Evolutionary conservation across 2,113 vertebrate species (phyloP).

Genomic region (Anthoscopus minutus): DNA sequence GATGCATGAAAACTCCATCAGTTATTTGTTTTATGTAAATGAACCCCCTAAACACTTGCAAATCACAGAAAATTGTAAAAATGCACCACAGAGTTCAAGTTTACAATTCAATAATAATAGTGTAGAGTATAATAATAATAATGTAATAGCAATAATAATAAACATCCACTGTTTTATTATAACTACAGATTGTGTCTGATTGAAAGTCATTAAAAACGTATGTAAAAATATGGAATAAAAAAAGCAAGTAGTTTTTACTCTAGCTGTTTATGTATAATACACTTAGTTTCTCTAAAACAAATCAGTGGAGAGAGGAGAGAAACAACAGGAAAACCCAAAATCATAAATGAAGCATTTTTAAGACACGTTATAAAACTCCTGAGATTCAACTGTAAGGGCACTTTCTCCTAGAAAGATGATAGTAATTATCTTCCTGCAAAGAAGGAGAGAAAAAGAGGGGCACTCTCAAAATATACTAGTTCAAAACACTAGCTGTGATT

Average conservation of each 20-base stretch:
- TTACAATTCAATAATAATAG: constrained; percentile 37
- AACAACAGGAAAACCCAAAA: constrained; percentile 7
- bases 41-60: constrained; percentile 1
- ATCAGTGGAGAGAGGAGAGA: neutral
- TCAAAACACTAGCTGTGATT: neutral
- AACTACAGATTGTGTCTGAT: constrained; percentile 12
- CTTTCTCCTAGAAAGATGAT: constrained; percentile 5
- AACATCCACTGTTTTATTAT: constrained; percentile 7
- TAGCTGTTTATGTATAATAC: neutral
- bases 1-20: neutral
- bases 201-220: constrained; percentile 25
- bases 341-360: constrained; percentile 27
- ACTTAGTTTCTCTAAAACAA: neutral
- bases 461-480: neutral
- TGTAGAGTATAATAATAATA: constrained; percentile 31
- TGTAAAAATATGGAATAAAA: neutral
- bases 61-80: constrained; percentile 27
- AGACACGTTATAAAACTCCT: constrained; percentile 1
- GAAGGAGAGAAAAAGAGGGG: neutral
- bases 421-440: constrained; percentile 23
- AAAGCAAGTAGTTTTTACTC: neutral
- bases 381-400: neutral
- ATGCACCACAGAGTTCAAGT: neutral
- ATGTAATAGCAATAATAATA: constrained; percentile 36
- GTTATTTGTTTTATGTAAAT: neutral